Conservation (phyloP, 2,888 invertebrate genomes). For the Ischnus inquisitorius region DNA sequence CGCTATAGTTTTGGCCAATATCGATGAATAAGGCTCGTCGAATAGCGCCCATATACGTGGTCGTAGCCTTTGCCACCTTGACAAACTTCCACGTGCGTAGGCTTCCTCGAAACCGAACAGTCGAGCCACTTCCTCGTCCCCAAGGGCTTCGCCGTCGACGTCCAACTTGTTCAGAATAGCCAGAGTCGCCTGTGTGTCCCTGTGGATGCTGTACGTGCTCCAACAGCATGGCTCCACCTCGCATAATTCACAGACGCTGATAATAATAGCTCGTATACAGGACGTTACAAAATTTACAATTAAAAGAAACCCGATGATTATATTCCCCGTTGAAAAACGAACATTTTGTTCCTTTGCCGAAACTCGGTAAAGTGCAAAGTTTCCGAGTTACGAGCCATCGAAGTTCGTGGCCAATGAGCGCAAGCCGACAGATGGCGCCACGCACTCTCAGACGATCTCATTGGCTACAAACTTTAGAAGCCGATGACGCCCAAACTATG, state of each 20-base stretch:
- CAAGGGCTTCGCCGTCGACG: slow-evolving; percentile 96
- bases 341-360: no score
- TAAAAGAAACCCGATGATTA: not conserved
- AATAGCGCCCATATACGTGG: slow-evolving; percentile 98
- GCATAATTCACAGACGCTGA: slow-evolving; percentile 50
- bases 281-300: not conserved
- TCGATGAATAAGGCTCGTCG: slow-evolving; percentile 98
- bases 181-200: slow-evolving; percentile 96
- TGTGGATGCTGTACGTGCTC: slow-evolving; percentile 97
- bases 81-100: slow-evolving; percentile 91
- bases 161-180: slow-evolving; percentile 98
- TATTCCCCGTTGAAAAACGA: not conserved
- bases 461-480: not conserved
- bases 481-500: not conserved
- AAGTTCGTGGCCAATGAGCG: not conserved
- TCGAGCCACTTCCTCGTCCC: slow-evolving; percentile 96
- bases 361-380: not conserved
- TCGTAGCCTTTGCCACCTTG: slow-evolving; percentile 95
- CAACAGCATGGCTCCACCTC: slow-evolving; percentile 98
- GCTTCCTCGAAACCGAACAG: slow-evolving; percentile 97
- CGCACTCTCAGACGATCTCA: not conserved
- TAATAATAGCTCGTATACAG: slow-evolving; percentile 45
- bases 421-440: not conserved
- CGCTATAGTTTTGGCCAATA: slow-evolving; percentile 96
- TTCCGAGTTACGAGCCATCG: slow-evolving; percentile 4